These are phyloP conservation scores for Agonopterix alstromeriana DNA, from an alignment of 2,888 invertebrate species.

Conservation along the genomic window DNA sequence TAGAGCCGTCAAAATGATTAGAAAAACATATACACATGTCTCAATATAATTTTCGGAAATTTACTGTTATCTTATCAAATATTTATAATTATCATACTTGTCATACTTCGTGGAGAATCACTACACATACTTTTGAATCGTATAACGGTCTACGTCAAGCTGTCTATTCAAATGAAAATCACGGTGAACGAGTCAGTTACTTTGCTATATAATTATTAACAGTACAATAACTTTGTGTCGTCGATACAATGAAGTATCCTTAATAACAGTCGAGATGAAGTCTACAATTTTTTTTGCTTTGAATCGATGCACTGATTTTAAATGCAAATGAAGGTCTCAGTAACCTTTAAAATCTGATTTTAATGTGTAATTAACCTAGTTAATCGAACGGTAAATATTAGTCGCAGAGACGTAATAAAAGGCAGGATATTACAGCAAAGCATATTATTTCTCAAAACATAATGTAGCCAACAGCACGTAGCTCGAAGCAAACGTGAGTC, in stretches of 20 bases:
- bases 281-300: not conserved
- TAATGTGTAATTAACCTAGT: not conserved
- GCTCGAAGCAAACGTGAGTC: constrained; percentile 11
- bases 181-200: constrained; percentile 36
- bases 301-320: not conserved
- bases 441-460: constrained; percentile 30
- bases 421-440: constrained; percentile 27
- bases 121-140: constrained; percentile 33
- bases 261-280: constrained; percentile 16
- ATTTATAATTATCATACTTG: constrained; percentile 22
- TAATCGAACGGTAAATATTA: not conserved
- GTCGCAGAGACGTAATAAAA: constrained; percentile 16
- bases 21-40: constrained; percentile 2
- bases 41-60: constrained; percentile 4
- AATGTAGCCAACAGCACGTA: constrained; percentile 29
- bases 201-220: constrained; percentile 41
- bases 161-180: constrained; percentile 48
- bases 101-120: constrained; percentile 23
- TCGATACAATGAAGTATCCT: constrained; percentile 29
- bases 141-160: constrained; percentile 46
- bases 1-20: constrained; percentile 7
- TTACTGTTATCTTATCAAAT: constrained; percentile 18
- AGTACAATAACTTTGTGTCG: constrained; percentile 40
- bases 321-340: not conserved
- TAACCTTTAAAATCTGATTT: not conserved